phyloP scores from a whole-genome alignment of 2,113 vertebrate species.

The Carassius gibelio region DNA sequence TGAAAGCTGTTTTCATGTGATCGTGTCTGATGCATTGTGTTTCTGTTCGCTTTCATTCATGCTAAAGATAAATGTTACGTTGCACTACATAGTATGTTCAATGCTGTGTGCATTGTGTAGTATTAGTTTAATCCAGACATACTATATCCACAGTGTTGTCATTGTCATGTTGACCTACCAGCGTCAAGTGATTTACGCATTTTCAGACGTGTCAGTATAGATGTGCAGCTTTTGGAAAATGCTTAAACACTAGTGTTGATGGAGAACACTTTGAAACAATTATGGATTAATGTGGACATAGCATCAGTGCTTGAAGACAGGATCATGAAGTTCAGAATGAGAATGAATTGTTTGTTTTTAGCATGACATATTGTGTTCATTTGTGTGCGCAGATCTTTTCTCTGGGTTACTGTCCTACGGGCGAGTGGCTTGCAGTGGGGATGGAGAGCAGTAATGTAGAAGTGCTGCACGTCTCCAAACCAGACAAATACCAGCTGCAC shows the following conservation, averaged over 20 bases:
- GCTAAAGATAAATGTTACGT: background rate
- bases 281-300: background rate
- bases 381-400: conserved; percentile 84
- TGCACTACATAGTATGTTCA: no score
- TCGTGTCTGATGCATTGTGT: background rate
- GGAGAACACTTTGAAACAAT: background rate
- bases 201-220: background rate
- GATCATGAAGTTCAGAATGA: background rate
- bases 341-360: background rate
- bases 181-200: background rate
- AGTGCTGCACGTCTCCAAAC: conserved; percentile 91
- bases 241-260: background rate
- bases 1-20: background rate
- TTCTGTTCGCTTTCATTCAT: background rate
- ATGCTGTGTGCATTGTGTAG: no score
- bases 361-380: background rate
- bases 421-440: conserved; percentile 93
- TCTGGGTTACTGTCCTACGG: conserved; percentile 92
- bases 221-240: background rate
- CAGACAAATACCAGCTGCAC: conserved; percentile 97
- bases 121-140: no score
- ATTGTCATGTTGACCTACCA: no score
- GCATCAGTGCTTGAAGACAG: background rate
- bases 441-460: conserved; percentile 98
- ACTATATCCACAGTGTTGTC: no score